phyloP scores from a whole-genome alignment of 1,140 invertebrate species.

The Galleria mellonella region DNA sequence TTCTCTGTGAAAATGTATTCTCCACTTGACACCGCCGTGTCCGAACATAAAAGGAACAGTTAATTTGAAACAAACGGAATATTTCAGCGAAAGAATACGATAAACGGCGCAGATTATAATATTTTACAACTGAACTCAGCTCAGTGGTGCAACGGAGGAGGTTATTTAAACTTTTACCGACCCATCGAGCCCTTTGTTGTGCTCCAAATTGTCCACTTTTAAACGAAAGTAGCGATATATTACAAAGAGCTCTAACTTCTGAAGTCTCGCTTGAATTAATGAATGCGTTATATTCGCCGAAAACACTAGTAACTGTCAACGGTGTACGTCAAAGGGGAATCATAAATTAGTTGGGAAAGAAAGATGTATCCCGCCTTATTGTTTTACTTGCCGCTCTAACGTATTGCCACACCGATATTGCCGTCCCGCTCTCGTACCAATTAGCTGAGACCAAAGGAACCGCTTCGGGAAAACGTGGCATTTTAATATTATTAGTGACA shows the following conservation, averaged over 20 bases:
- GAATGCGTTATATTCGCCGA: constrained; percentile 44
- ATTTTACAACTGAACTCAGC: too few relatives aligned
- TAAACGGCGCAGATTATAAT: background rate
- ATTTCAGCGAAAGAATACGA: background rate
- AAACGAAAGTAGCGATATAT: constrained; percentile 38
- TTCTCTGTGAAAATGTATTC: too few relatives aligned
- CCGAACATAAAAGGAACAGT: background rate
- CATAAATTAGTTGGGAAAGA: constrained; percentile 54
- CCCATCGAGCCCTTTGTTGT: constrained; percentile 50
- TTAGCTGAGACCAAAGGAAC: constrained; percentile 6
- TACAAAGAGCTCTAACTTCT: constrained; percentile 29
- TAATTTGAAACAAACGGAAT: background rate
- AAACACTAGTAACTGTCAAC: constrained; percentile 64
- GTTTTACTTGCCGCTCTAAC: constrained; percentile 1
- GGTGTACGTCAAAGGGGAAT: constrained; percentile 42
- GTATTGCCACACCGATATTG: background rate
- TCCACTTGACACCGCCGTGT: background rate
- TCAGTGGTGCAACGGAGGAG: background rate
- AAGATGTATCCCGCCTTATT: constrained; percentile 53
- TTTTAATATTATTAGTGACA: constrained; percentile 1
- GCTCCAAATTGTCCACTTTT: constrained; percentile 12
- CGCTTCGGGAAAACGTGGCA: constrained; percentile 1
- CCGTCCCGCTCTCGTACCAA: constrained; percentile 19
- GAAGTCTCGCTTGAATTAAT: constrained; percentile 34
- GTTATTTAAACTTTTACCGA: constrained; percentile 36